Evolutionary conservation across 2,113 vertebrate species (phyloP), one percentile per base, ranked within the genome.

Genomic region (Corvus hawaiiensis): DNA sequence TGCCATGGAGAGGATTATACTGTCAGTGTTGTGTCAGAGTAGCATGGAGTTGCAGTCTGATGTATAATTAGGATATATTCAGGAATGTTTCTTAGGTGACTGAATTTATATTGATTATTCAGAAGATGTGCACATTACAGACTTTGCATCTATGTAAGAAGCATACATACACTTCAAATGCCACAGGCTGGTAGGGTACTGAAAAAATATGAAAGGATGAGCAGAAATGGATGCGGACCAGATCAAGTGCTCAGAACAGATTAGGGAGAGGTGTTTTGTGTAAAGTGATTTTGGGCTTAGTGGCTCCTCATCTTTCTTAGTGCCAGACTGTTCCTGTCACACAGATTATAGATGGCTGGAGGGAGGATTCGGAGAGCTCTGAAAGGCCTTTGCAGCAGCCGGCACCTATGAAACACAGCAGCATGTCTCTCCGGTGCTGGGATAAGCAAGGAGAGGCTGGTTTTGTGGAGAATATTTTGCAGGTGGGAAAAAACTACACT

Each of bases 351-450:
- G 58, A 52, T 72, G 58, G 74, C 84, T 94, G 69, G 81, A 95
- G 78, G 67, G 81, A 73, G 44, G 58, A 68, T 94, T 82, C 3
- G 0, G 59, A 43, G 58, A 73, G 69, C 77, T 89, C 56, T 84
- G 62, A 75, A 72, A 55, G 48, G 48, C 37, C 71, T 55, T 54
- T 62, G 39, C 4, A 3, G n/a, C 71, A 88, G n/a, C 41, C 72
- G 73, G 37, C 41, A 74, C 76, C 78, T 73, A 35, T 77, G 55
- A 87, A 61, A 22, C 15, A 33, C 7, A 61, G 54, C 20, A 30
- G 15, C 0, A 0, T 16, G 5, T 68, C 33, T 75, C 77, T 43
- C n/a, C 0, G 0, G 56, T 66, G 37, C 22, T 58, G 56, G 33
- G 48, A n/a, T 81, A 81, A 51, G 52, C 22, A 68, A 59, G 27